Evolutionary conservation across 2,888 invertebrate genomes (phyloP), one percentile per base, ranked within the genome.

Genomic region (Microchrysa polita): DNA sequence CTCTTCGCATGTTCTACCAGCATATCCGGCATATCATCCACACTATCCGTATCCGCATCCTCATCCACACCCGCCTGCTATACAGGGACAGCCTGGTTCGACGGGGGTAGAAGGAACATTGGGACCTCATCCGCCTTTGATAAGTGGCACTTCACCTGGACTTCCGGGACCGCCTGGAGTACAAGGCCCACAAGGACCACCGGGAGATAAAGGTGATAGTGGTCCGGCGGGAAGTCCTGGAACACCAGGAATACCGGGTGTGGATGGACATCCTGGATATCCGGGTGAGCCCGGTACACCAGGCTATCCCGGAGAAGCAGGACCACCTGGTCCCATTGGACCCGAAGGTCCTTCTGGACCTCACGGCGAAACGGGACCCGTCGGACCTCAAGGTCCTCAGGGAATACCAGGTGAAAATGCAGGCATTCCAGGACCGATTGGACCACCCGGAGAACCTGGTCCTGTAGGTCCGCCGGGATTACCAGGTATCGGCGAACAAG

Each of bases 1-100:
- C 12, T 5, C 23, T 16, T 48, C 67, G 1, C 67, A 67, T 20
- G 27, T 67, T 1, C 16, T 67, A 16, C 67, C 67, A 1, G 44
- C 52, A 1, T 67, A 52, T 48, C 67, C 67, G 16, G 14, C 67
- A n/a, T 67, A 23, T 67, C 53, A 67, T 53, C 67, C 67, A 23
- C 67, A 52, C 10, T 34, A 65, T 10, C 22, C 44, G n/a, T 20
- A 42, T 10, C 52, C 52, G 14, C 20, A 22, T 1, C 34, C 65
- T 7, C 27, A 34, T 34, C 27, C 27, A 5, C 2, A 34, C 7
- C 27, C 27, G 7, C 7, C 27, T 5, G 4, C 7, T 5, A 34
- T 34, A 34, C 7, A 2, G 2, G 27, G 27, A 5, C n/a, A n/a
- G n/a, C n/a, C n/a, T n/a, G 7, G 27, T 34, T 34, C 27, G 7